A percentile compares a stretch with the other conserved stretches of the same genome.
phyloP scores from a whole-genome alignment of 2,113 vertebrate genomes.

The Thinocorus orbignyianus region DNA sequence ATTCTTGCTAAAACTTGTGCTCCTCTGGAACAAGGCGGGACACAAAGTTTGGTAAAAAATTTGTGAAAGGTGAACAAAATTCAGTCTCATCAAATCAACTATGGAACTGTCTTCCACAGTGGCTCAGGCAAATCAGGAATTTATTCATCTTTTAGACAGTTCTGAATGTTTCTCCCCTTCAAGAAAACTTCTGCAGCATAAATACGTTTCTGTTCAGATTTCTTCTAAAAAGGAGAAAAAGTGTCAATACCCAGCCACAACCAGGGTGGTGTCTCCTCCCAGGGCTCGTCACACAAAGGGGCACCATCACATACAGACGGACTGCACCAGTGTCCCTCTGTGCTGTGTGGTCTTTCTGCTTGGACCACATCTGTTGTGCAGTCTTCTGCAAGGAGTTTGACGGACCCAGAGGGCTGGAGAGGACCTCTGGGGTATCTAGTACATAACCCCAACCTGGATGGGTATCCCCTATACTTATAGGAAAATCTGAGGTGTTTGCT shows the following conservation, averaged over 20 bases:
- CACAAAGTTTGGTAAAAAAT: neutral
- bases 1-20: neutral
- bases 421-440: neutral
- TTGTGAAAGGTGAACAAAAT: neutral
- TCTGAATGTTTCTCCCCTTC: neutral
- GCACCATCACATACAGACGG: neutral
- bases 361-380: neutral
- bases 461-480: neutral
- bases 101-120: neutral
- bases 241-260: neutral
- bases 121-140: neutral
- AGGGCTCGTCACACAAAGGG: neutral
- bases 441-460: neutral
- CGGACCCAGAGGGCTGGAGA: neutral
- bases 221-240: neutral
- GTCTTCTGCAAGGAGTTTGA: accelerated
- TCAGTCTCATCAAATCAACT: neutral
- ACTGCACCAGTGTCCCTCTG: neutral
- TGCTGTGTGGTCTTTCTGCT: neutral
- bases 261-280: neutral
- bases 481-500: neutral
- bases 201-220: neutral
- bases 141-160: neutral
- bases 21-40: neutral
- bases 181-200: neutral